Evolutionary conservation across 2,797 vertebrate genomes (phyloP).

Genomic region (Vireo griseus): DNA sequence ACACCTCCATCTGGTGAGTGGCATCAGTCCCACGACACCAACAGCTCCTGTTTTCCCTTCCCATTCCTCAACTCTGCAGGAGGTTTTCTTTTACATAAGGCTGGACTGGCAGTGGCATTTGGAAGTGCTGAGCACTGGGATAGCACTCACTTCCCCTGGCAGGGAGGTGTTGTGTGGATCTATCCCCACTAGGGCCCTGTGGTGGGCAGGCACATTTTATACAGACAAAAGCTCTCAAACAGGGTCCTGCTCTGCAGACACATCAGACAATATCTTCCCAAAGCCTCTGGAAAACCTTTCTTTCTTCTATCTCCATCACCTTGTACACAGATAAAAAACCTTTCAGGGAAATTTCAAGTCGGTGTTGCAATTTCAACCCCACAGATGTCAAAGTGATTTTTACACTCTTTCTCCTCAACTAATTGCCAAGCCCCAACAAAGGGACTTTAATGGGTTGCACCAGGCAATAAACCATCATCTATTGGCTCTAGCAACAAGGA

Average conservation of each 20-base stretch:
- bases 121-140: neutral
- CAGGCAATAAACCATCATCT: constrained; percentile 32
- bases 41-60: neutral
- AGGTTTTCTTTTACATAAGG: neutral
- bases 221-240: neutral
- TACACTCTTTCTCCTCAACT: neutral
- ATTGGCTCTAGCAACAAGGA: neutral
- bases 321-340: neutral
- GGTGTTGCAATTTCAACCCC: neutral
- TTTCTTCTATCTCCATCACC: neutral
- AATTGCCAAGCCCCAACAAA: neutral
- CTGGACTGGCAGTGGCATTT: neutral
- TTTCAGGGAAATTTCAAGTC: neutral
- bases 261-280: neutral
- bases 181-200: neutral
- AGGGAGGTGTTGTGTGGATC: neutral
- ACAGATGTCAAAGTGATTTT: constrained; percentile 6
- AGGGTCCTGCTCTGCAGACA: neutral
- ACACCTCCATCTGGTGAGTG: neutral
- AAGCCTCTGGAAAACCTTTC: neutral
- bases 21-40: neutral
- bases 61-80: neutral
- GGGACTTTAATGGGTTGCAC: neutral
- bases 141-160: neutral
- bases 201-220: rapidly evolving